Base-by-base conservation (phyloP, 1,140 invertebrate genomes). In the Bradynema listronoti region DNA sequence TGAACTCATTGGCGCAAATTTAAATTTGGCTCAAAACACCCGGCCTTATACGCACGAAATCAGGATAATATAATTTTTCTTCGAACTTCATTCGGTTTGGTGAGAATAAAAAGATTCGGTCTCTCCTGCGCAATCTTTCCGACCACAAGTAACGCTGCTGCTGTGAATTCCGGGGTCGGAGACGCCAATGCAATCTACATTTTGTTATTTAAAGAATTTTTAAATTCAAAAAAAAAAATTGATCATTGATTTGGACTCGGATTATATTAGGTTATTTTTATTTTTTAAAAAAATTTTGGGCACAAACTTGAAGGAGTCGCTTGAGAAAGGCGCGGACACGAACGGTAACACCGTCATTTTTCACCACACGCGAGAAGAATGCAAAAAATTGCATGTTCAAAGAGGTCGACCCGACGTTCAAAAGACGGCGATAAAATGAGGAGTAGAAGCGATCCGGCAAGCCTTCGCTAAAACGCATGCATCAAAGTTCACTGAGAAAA, bases 281-380 rank as follows among this genome's bases (percentile, higher is more conserved):
- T n/a, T n/a, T n/a, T n/a, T n/a, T n/a, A n/a, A n/a, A 49, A 11
- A 11, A 49, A 55, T 54, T 55, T 56, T 50, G 4, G 34, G 32
- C 19, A 47, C 16, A 49, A 5, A 89, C 80, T 81, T 95, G 91
- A 34, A 96, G 80, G 34, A 94, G 79, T 56, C 93, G 80, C 81
- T 95, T 97, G 1, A 92, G 80, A 79, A 96, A 93, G 6, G 89
- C 87, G 77, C 85, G 84, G 0, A 88, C 82, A 56, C 93, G 79
- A 14, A 82, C 78, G 1, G 84, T 75, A 61, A 86, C 85, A 16
- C 78, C 79, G 81, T 98, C 93, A 55, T 84, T 84, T 65, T 86
- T 85, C 57, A 97, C 80, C 14, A 90, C 86, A 72, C 88, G 86
- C 78, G 86, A 91, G 2, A 95, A 78, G 25, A 98, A 83, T 78